Conservation (phyloP, 2,888 invertebrate genomes). For the Aporophyla lueneburgensis region DNA sequence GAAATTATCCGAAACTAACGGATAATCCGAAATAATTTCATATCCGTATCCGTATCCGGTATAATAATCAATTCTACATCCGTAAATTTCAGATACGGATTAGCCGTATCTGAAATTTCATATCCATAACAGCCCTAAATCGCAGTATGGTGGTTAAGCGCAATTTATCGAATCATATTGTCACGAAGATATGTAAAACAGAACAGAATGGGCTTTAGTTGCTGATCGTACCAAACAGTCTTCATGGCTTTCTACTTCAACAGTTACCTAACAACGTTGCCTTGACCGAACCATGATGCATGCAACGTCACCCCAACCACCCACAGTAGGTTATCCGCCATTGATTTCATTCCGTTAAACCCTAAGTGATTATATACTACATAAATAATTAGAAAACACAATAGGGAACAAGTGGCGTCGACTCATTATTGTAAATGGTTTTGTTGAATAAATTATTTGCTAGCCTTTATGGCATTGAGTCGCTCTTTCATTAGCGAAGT, state of each 20-base stretch:
- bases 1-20: no score
- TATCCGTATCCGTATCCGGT: no score
- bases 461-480: slow-evolving; percentile 23
- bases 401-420: slow-evolving; percentile 12
- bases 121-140: no score
- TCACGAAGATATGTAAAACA: not conserved
- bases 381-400: slow-evolving; percentile 31
- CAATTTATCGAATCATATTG: not conserved
- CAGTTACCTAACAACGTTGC: slow-evolving; percentile 30
- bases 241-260: slow-evolving; percentile 42
- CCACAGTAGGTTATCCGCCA: slow-evolving; percentile 24
- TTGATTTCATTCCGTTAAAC: slow-evolving; percentile 43
- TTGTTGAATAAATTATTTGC: slow-evolving; percentile 50
- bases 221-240: not conserved
- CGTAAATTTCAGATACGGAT: no score
- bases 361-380: slow-evolving; percentile 34
- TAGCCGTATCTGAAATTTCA: no score
- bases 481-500: slow-evolving; percentile 30
- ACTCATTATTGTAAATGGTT: slow-evolving; percentile 51
- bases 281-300: slow-evolving; percentile 56
- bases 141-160: no score
- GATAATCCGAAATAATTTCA: no score
- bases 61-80: no score
- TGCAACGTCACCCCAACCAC: slow-evolving; percentile 23
- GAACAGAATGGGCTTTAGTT: not conserved